Base-by-base conservation (phyloP, 2,888 invertebrate genomes). In the Oscheius myriophilus region DNA sequence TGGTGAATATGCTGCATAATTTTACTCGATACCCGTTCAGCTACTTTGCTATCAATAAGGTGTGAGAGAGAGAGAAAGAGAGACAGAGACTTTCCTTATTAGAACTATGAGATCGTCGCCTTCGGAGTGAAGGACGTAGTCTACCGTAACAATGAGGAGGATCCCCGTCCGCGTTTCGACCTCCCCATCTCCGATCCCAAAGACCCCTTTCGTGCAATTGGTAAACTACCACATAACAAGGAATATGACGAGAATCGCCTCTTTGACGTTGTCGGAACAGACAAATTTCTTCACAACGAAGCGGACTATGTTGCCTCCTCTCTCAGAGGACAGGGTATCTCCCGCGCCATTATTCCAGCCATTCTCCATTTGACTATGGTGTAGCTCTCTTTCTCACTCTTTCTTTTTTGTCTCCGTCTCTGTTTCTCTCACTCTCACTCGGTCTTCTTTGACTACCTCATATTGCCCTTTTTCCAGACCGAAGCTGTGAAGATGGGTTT, bases 1-100 rank as follows among this genome's bases (percentile, higher is more conserved):
- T 23, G 14, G 42, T 42, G 58, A 21, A 21, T 3, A 18, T 58
- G 14, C 43, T 58, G 2, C 43, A 23, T 43, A 58, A 58, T 16
- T 12, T 42, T 1, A 58, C 58, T 21, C 58, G 58, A 1, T 58
- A 58, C 43, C 58, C 58, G 43, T 58, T 18, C 43, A 58, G 58
- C 43, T 45, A 42, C 23, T 58, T 58, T 45, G 43, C 45, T 23
- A 42, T 58, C 23, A 58, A 58, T 23, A 14, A 42, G 3, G 33
- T 33, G 33, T 6, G 33, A 6, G 3, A 6, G 9, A 33, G 33
- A 33, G 33, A 33, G 33, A 33, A 33, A 6, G 4, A 6, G 4
- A 6, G 4, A 6, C 33, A 6, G 4, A 6, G 9, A 33, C 33
- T 33, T 33, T 33, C 9, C 33, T 9, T 9, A 6, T 33, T 9